phyloP scores from a whole-genome alignment of 1,140 invertebrate species.

The Pygmarrhopalites habei region DNA sequence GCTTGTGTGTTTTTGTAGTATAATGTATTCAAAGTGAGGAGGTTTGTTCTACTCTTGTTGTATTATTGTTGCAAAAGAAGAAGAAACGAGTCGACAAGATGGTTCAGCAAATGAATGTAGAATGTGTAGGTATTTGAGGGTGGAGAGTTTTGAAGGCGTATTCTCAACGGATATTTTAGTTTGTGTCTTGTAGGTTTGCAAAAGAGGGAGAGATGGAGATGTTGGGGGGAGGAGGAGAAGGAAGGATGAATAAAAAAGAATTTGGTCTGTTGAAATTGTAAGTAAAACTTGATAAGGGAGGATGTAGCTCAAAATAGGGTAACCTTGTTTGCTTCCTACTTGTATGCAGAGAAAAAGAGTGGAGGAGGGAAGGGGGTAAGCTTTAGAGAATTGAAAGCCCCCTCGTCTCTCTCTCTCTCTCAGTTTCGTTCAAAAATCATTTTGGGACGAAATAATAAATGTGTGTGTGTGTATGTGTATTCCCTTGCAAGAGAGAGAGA shows the following conservation, averaged over 20 bases:
- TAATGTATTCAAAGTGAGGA: not conserved
- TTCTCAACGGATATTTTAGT: too few relatives aligned
- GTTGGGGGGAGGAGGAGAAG: not conserved
- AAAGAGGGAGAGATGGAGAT: not conserved
- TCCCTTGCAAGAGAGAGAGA: constrained; percentile 13
- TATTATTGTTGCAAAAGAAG: not conserved
- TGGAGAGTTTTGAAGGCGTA: too few relatives aligned
- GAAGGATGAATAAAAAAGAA: not conserved
- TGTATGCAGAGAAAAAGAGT: not conserved
- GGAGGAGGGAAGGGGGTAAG: not conserved
- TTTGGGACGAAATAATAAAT: constrained; percentile 23
- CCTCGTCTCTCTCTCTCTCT: constrained; percentile 16
- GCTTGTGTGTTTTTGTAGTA: too few relatives aligned
- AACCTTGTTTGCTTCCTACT: not conserved
- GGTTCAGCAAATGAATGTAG: not conserved
- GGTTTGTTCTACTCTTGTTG: not conserved
- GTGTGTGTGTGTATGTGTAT: constrained; percentile 24
- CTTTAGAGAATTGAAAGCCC: not conserved
- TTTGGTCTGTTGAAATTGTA: not conserved
- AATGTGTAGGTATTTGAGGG: too few relatives aligned
- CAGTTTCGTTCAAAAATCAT: constrained; percentile 15
- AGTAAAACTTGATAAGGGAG: not conserved
- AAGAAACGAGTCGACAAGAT: not conserved
- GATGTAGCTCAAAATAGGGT: not conserved
- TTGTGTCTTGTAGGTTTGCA: not conserved